phyloP scores from a whole-genome alignment of 2,888 invertebrate species.

The Mellilla xanthometata region DNA sequence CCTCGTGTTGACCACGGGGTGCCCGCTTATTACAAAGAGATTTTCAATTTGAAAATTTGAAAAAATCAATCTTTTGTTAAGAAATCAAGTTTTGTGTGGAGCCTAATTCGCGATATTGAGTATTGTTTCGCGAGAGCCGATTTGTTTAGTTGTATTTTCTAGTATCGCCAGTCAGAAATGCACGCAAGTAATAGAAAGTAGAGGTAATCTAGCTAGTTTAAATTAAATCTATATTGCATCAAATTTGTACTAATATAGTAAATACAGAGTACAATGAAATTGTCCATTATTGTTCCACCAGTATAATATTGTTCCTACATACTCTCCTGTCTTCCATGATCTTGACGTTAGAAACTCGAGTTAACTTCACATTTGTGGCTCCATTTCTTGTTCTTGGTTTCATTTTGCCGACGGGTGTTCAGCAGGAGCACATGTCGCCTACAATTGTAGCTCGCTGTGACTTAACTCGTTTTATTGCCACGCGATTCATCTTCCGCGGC shows the following conservation, averaged over 20 bases:
- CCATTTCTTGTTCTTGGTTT: conserved; percentile 27
- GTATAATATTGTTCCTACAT: conserved; percentile 2
- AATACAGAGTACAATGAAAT: too few relatives aligned
- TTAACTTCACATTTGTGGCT: conserved; percentile 17
- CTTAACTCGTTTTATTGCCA: conserved; percentile 42
- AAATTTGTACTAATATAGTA: too few relatives aligned
- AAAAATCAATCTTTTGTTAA: too few relatives aligned
- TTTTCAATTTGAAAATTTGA: too few relatives aligned
- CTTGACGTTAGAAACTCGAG: conserved; percentile 14
- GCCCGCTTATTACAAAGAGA: too few relatives aligned
- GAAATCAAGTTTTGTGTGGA: conserved; percentile 10
- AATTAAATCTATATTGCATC: too few relatives aligned
- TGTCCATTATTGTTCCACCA: neutral
- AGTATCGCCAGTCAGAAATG: conserved; percentile 11
- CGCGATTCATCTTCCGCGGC: conserved; percentile 38
- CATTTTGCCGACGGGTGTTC: conserved; percentile 34
- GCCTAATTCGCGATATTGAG: conserved; percentile 9
- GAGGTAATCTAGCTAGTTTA: too few relatives aligned
- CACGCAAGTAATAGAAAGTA: conserved; percentile 12
- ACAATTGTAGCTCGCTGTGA: conserved; percentile 37
- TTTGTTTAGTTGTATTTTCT: conserved; percentile 13
- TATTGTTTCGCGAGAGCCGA: conserved; percentile 5
- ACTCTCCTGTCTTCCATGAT: conserved; percentile 7
- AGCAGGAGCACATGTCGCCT: conserved; percentile 35
- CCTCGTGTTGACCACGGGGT: conserved; percentile 44